Percentiles rank a stretch among this genome's conserved stretches.
These are phyloP conservation scores for Dryadula phaetusa DNA, from an alignment of 2,888 invertebrate genomes.

Conservation along the genomic window DNA sequence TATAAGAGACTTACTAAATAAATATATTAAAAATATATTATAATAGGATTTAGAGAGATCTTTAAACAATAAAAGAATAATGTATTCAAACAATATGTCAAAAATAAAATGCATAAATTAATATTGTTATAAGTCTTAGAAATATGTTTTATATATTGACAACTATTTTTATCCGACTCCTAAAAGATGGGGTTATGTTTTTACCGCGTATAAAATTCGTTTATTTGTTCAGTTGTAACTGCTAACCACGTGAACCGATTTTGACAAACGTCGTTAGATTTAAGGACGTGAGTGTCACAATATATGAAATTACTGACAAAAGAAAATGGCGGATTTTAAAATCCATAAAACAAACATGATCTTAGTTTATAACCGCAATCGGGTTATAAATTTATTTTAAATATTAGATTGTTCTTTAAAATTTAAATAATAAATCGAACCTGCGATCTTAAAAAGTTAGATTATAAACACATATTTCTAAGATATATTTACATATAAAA, in stretches of 20 bases:
- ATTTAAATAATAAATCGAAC: background rate
- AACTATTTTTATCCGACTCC: no score
- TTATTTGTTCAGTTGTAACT: no score
- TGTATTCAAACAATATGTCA: slow-evolving; percentile 9
- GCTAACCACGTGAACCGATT: no score
- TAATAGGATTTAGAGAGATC: background rate
- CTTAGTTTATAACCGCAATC: no score
- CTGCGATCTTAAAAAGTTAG: background rate
- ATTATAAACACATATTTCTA: background rate
- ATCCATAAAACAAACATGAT: no score
- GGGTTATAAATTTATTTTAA: background rate
- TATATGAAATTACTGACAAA: no score
- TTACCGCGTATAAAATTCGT: no score
- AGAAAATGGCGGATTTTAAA: no score
- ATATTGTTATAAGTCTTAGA: background rate
- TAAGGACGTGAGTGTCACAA: no score
- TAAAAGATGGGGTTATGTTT: no score
- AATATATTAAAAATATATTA: background rate
- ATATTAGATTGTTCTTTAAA: background rate
- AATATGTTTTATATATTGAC: background rate
- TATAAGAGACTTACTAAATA: no score
- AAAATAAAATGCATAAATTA: slow-evolving; percentile 15
- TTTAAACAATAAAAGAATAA: background rate
- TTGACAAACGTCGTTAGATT: no score
- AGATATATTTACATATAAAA: background rate